Percentiles rank a stretch among this genome's conserved stretches.
These are phyloP conservation scores for Chamaea fasciata DNA, from an alignment of 2,113 vertebrate species.

Conservation along the genomic window DNA sequence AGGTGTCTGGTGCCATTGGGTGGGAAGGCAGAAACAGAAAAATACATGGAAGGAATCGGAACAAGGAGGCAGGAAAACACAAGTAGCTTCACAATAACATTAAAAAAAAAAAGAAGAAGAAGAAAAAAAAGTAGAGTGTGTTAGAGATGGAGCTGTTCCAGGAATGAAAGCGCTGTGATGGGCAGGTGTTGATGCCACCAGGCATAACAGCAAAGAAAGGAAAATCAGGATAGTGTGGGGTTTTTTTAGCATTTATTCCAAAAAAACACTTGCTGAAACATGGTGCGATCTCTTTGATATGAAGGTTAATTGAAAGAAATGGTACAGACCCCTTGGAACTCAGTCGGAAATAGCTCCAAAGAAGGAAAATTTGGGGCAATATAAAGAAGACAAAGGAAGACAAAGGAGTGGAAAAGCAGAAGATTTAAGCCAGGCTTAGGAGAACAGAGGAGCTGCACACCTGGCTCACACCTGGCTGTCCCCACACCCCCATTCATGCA, in stretches of 20 bases:
- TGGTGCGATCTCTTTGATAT: slow-evolving; percentile 28
- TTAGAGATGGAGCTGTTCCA: slow-evolving; percentile 4
- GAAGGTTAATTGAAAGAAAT: slow-evolving; percentile 64
- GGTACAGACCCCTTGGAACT: background rate
- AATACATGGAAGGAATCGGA: background rate
- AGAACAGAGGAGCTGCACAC: background rate
- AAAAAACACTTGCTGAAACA: slow-evolving; percentile 38
- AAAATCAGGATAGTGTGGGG: background rate
- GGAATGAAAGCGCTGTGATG: slow-evolving; percentile 36
- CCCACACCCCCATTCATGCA: background rate
- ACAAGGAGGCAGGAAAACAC: background rate
- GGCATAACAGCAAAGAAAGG: slow-evolving; percentile 58
- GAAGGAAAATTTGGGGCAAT: background rate
- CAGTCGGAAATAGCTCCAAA: background rate
- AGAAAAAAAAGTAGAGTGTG: background rate
- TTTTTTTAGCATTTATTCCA: slow-evolving; percentile 12
- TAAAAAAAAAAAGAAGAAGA: background rate
- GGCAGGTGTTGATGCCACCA: slow-evolving; percentile 63
- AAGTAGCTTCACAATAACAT: background rate
- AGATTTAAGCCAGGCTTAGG: background rate
- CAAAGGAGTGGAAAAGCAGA: background rate
- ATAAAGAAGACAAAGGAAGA: background rate
- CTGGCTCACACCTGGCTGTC: fast-evolving
- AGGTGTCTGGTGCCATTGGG: background rate
- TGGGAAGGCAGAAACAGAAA: background rate